Conservation (phyloP, 2,113 vertebrate species). For the Suncus etruscus region DNA sequence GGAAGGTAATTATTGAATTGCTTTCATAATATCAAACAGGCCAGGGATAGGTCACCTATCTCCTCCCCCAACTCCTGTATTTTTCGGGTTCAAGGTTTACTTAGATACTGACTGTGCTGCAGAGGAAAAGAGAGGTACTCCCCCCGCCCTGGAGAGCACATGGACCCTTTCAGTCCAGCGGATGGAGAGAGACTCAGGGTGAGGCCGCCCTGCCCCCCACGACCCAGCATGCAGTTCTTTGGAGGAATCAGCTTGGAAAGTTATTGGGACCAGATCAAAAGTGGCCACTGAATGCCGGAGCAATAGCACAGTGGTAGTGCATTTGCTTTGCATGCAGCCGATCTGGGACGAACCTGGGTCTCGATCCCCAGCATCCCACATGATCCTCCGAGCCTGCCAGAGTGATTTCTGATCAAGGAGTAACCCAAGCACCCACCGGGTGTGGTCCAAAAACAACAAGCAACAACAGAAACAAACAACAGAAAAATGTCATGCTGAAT, state of each 20-base stretch:
- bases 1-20: slow-evolving; percentile 59
- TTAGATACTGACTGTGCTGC: slow-evolving; percentile 55
- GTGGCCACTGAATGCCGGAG: too few relatives aligned
- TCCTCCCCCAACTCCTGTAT: not conserved
- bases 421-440: too few relatives aligned
- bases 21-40: slow-evolving; percentile 55
- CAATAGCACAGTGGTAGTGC: too few relatives aligned
- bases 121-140: not conserved
- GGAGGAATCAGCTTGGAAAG: not conserved
- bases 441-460: too few relatives aligned
- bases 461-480: too few relatives aligned
- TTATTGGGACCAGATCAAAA: not conserved
- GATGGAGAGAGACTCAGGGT: not conserved
- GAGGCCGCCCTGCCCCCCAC: not conserved
- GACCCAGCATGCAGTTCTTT: not conserved
- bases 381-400: too few relatives aligned
- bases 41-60: slow-evolving; percentile 37
- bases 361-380: too few relatives aligned
- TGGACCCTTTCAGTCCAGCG: not conserved
- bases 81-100: slow-evolving; percentile 67
- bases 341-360: too few relatives aligned
- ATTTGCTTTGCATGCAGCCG: too few relatives aligned
- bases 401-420: too few relatives aligned
- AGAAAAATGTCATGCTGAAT: too few relatives aligned
- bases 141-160: not conserved